Conservation (phyloP, 2,888 invertebrate species). For the Tribolium freemani region DNA sequence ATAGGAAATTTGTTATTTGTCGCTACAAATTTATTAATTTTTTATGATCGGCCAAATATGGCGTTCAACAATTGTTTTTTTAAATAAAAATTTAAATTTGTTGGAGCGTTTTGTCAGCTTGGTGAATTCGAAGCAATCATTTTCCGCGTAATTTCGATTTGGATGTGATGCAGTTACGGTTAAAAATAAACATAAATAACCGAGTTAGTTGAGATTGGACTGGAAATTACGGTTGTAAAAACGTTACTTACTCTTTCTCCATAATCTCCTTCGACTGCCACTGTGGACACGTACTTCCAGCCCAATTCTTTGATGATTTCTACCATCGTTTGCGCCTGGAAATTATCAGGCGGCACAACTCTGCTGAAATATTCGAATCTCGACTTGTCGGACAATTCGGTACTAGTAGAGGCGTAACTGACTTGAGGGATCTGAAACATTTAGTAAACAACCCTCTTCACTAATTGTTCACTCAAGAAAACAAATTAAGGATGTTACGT, state of each 20-base stretch:
- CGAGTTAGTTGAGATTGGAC: neutral
- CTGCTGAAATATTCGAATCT: conserved; percentile 79
- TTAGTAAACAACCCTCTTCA: conserved; percentile 40
- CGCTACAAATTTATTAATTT: no score
- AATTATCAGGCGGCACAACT: conserved; percentile 80
- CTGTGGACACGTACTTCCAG: conserved; percentile 83
- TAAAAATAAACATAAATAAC: neutral
- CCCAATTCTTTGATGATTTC: conserved; percentile 77
- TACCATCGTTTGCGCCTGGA: conserved; percentile 79
- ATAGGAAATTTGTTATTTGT: neutral
- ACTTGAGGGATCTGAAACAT: conserved; percentile 75
- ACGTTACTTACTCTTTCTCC: conserved; percentile 74
- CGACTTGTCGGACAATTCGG: conserved; percentile 78
- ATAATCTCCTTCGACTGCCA: conserved; percentile 83
- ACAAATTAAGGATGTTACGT: conserved; percentile 43
- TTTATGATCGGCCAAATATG: no score
- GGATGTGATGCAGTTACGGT: neutral
- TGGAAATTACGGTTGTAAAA: neutral
- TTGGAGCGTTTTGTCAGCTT: conserved; percentile 15
- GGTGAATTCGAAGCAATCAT: conserved; percentile 19
- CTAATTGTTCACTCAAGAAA: conserved; percentile 42
- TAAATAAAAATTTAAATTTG: conserved; percentile 17
- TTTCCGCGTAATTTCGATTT: conserved; percentile 3
- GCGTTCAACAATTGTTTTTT: no score
- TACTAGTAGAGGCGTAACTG: conserved; percentile 80